Base-by-base conservation (phyloP, 2,113 vertebrate species). In the Grus americana region DNA sequence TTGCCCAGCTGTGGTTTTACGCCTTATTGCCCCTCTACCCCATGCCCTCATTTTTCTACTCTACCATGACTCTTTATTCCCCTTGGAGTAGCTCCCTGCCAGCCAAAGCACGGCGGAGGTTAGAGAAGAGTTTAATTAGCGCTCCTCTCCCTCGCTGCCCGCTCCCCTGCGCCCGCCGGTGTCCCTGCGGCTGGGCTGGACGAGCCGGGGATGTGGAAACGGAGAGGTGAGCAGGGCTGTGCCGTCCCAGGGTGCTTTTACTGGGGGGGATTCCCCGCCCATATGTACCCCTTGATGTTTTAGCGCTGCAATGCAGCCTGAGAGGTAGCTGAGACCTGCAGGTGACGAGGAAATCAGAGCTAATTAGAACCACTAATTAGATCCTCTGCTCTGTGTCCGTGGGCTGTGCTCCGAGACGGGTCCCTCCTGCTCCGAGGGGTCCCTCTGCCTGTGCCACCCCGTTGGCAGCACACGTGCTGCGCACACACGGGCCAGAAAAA, bases 321-420 rank as follows among this genome's bases (percentile, higher is more conserved):
- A 96, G 54, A 58, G 40, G 32, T 47, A 74, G 80, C 86, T 9
- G 62, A 79, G 74, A 86, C 78, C 88, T 86, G 91, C 49, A 76
- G 85, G 66, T 82, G 79, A 93, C 1, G 8, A 68, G 58, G 82
- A 96, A 92, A 95, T 86, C 21, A 23, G 30, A 75, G 71, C 71
- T 92, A 94, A 97, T 92, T 93, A 90, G 79, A 93, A 24, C 40
- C 4, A 1, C 71, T 97, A 92, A 95, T 96, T 79, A 88, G 92
- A 58, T 79, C 58, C 65, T 34, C 52, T 79, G 85, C 63, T 66
- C 59, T 7, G 34, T 62, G 78, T 73, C 81, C 2, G 1, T 5
- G 57, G 75, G 75, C 83, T 59, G 57, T 9, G 62, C 62, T n/a
- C 61, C 2, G 34, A 59, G 74, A 21, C 0, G 6, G 50, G 34